Conservation (phyloP, 2,113 vertebrate genomes). For the Isurus oxyrinchus region DNA sequence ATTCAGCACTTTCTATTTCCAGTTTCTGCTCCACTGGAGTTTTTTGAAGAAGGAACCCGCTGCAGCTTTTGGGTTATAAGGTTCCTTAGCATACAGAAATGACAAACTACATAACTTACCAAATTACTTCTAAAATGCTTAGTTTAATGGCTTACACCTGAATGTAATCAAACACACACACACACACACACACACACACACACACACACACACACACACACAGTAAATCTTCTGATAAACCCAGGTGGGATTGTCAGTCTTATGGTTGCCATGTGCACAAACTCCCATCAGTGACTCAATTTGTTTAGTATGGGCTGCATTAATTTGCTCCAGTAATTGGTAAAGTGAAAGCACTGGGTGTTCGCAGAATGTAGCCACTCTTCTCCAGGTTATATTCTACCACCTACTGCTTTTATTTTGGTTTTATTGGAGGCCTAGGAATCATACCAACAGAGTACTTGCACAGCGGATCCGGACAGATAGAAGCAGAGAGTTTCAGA, state of each 20-base stretch:
- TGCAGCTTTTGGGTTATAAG: background rate
- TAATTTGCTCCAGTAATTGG: background rate
- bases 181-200: no score
- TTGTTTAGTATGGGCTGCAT: background rate
- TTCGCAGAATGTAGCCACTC: background rate
- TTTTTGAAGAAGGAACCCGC: background rate
- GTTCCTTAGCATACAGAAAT: background rate
- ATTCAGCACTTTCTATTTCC: background rate
- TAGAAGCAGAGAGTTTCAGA: background rate
- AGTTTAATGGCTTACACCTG: background rate
- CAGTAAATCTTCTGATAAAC: background rate
- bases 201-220: background rate
- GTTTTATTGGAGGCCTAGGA: background rate
- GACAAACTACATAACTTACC: background rate
- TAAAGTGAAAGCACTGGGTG: background rate
- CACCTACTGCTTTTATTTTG: background rate
- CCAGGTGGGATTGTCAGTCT: background rate
- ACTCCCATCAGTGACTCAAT: background rate
- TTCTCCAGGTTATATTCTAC: background rate
- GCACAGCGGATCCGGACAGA: background rate
- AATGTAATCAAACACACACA: no score
- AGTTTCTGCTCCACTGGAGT: background rate
- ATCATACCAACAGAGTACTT: background rate
- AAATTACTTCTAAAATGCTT: background rate
- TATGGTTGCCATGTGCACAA: background rate